Evolutionary conservation across 2,797 vertebrate genomes (phyloP).

Genomic region (Brachymystax lenok): DNA sequence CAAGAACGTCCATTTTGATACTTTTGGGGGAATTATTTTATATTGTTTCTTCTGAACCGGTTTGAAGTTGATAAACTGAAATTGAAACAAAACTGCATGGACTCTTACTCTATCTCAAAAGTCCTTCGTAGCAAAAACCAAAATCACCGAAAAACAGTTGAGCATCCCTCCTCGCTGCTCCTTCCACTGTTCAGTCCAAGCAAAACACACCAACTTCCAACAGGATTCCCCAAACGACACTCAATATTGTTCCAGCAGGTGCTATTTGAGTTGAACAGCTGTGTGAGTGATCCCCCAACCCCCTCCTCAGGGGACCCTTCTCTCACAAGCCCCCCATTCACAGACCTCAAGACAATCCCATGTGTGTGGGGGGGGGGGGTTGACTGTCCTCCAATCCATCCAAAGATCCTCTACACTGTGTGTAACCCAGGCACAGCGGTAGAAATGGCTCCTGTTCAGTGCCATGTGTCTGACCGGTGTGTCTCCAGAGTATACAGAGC

Average conservation of each 20-base stretch:
- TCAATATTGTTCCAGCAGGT: neutral
- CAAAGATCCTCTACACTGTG: slow-evolving; percentile 1
- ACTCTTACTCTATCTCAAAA: neutral
- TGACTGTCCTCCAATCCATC: neutral
- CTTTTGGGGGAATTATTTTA: too few relatives aligned
- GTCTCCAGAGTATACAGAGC: too few relatives aligned
- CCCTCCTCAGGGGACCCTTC: neutral
- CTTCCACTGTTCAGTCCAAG: neutral
- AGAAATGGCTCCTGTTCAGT: neutral
- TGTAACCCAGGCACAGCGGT: slow-evolving; percentile 1
- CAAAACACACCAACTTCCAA: neutral
- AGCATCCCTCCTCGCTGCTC: neutral
- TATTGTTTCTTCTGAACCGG: too few relatives aligned
- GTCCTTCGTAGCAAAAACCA: neutral
- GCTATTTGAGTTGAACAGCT: slow-evolving; percentile 40
- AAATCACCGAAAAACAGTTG: neutral
- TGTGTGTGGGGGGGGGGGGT: neutral
- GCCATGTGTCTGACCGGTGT: neutral
- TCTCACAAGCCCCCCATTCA: slow-evolving; percentile 5
- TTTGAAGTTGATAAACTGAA: neutral
- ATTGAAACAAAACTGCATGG: neutral
- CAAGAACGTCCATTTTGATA: too few relatives aligned
- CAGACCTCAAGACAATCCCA: neutral
- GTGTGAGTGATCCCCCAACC: slow-evolving; percentile 13
- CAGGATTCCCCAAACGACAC: slow-evolving; percentile 1